Evolutionary conservation across 2,888 invertebrate genomes (phyloP).

Genomic region (Oscheius sp.): DNA sequence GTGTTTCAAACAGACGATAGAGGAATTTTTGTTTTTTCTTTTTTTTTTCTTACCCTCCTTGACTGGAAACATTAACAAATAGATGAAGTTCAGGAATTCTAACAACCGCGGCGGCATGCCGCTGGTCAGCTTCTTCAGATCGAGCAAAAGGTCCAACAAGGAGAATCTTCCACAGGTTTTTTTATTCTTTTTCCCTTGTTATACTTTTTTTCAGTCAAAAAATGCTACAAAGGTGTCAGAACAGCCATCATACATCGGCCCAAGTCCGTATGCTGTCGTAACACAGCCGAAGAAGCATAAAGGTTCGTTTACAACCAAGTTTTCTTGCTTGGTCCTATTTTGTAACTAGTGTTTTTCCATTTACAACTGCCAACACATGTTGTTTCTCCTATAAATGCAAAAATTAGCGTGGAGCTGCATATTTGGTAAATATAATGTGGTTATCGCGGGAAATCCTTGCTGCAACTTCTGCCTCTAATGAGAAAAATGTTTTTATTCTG

Average conservation of each 20-base stretch:
- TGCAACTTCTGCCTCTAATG: too few relatives aligned
- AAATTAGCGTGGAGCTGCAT: too few relatives aligned
- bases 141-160: conserved; percentile 53
- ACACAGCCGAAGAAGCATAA: conserved; percentile 50
- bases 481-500: too few relatives aligned
- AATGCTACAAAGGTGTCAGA: conserved; percentile 9
- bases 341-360: conserved; percentile 10
- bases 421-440: neutral
- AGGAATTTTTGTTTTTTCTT: too few relatives aligned
- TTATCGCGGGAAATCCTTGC: neutral
- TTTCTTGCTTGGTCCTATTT: neutral
- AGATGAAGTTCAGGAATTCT: too few relatives aligned
- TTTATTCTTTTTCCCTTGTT: conserved; percentile 2
- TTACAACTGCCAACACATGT: neutral
- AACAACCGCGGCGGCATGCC: conserved; percentile 18
- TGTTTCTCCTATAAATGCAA: too few relatives aligned
- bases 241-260: conserved; percentile 21
- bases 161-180: conserved; percentile 48
- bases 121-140: conserved; percentile 45
- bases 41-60: too few relatives aligned
- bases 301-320: conserved; percentile 33
- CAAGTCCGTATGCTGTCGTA: conserved; percentile 56
- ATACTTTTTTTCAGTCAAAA: neutral
- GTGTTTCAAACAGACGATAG: too few relatives aligned
- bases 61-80: too few relatives aligned